phyloP scores from a whole-genome alignment of 2,797 vertebrate species.

The Rhinichthys osculus region DNA sequence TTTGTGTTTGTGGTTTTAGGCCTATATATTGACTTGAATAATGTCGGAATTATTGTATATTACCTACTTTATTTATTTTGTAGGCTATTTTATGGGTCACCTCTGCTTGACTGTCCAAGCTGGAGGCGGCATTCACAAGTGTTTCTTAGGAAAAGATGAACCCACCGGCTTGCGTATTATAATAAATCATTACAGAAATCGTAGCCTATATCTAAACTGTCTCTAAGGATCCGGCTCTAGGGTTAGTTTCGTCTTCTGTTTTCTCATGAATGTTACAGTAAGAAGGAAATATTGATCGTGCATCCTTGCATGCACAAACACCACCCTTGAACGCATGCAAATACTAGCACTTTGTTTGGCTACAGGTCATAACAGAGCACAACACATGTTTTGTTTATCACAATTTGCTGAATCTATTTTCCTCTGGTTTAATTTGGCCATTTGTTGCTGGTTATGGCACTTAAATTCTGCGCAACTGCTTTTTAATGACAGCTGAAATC shows the following conservation, averaged over 20 bases:
- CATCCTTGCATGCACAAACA: constrained; percentile 26
- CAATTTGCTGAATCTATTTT: constrained; percentile 6
- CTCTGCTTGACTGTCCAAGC: constrained; percentile 29
- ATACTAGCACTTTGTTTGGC: background rate
- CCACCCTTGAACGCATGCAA: constrained; percentile 8
- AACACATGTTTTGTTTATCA: background rate
- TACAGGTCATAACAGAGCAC: constrained; percentile 21
- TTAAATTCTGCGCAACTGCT: background rate
- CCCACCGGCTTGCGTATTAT: constrained; percentile 9
- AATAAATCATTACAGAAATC: constrained; percentile 41
- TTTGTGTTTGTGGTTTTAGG: background rate
- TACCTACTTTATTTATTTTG: background rate
- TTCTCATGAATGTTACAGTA: constrained; percentile 27
- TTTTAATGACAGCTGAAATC: constrained; percentile 11
- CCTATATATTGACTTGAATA: constrained; percentile 2
- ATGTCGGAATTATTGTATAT: background rate
- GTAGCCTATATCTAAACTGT: constrained; percentile 24
- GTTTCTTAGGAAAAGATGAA: constrained; percentile 7
- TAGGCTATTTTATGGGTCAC: constrained; percentile 1
- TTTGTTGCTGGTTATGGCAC: background rate
- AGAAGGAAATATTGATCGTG: constrained; percentile 42
- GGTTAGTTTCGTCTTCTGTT: constrained; percentile 32
- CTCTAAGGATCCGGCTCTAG: constrained; percentile 29
- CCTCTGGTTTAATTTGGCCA: background rate
- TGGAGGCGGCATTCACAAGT: constrained; percentile 27